Conservation (phyloP, 2,113 vertebrate genomes). For the Dolichotis patagonum region DNA sequence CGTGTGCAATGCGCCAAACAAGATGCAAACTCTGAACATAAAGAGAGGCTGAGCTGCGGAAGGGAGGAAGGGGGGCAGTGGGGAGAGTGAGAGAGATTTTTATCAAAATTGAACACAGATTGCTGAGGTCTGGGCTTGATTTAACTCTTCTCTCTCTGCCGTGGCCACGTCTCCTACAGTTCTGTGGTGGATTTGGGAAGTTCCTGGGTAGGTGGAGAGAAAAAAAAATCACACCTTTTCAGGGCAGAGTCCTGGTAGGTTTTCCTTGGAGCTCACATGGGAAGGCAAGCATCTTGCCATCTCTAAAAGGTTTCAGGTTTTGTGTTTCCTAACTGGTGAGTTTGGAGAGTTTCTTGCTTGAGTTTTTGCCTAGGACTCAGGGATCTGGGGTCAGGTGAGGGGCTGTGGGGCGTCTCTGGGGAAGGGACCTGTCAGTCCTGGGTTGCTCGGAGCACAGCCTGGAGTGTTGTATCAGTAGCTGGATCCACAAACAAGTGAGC, state of each 20-base stretch:
- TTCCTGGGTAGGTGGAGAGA: not conserved
- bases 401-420: not conserved
- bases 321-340: not conserved
- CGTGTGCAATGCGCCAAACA: conserved; percentile 56
- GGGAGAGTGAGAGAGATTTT: conserved; percentile 80
- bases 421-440: not conserved
- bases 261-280: conserved; percentile 16
- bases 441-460: not conserved
- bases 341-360: conserved; percentile 49
- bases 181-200: not conserved
- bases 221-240: not conserved
- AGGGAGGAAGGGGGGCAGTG: conserved; percentile 62
- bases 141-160: conserved; percentile 81
- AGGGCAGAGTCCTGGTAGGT: not conserved
- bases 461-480: conserved; percentile 28
- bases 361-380: not conserved
- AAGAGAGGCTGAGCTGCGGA: conserved; percentile 75
- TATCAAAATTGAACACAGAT: conserved; percentile 85
- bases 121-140: conserved; percentile 80
- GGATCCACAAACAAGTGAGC: conserved; percentile 60
- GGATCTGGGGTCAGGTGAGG: not conserved
- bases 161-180: conserved; percentile 29
- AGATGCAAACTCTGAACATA: conserved; percentile 74
- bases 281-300: conserved; percentile 27
- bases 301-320: conserved; percentile 19